These are phyloP conservation scores for Oedothorax gibbosus DNA, from an alignment of 1,140 invertebrate genomes.

Conservation along the genomic window DNA sequence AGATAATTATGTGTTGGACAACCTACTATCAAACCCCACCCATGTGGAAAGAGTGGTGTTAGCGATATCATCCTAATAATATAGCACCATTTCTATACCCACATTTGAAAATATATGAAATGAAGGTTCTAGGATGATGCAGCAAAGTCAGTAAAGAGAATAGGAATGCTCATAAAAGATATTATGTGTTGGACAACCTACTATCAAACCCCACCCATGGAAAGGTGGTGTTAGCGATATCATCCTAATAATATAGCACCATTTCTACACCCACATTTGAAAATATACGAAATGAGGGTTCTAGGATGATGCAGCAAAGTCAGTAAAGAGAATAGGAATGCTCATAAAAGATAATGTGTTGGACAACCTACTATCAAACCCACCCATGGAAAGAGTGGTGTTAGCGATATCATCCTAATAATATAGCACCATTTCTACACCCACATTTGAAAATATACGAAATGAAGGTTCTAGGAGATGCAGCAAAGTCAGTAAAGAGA, in stretches of 20 bases:
- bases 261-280: not conserved
- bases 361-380: slow-evolving; percentile 2
- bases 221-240: not conserved
- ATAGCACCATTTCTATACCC: not conserved
- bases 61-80: not conserved
- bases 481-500: not conserved
- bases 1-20: not conserved
- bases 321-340: not conserved
- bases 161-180: too few relatives aligned
- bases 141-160: not conserved
- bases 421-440: slow-evolving; percentile 5
- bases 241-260: not conserved
- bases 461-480: not conserved
- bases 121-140: not conserved
- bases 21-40: slow-evolving; percentile 6
- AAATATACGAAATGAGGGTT: not conserved
- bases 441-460: not conserved
- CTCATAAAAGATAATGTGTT: not conserved
- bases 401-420: slow-evolving; percentile 1
- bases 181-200: too few relatives aligned
- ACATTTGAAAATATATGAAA: not conserved
- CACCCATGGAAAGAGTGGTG: not conserved
- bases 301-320: slow-evolving; percentile 10
- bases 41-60: not conserved
- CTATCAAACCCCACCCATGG: slow-evolving; percentile 1